A percentile compares a stretch with the other conserved stretches of the same genome.
Conservation (phyloP, 2,888 invertebrate species). For the Dromius quadrimaculatus region DNA sequence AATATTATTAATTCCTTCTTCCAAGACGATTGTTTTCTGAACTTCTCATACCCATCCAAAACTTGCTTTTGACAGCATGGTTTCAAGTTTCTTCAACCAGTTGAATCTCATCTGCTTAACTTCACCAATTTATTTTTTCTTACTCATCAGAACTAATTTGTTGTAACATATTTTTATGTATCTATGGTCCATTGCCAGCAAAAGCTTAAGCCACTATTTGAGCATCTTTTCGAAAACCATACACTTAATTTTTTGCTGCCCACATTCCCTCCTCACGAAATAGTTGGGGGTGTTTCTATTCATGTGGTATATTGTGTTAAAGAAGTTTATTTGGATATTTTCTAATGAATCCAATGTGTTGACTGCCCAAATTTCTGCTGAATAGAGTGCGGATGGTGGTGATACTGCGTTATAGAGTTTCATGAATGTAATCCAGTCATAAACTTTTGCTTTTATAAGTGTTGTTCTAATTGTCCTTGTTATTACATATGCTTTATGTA, state of each 20-base stretch:
- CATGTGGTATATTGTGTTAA: background rate
- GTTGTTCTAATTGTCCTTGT: background rate
- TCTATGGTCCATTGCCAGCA: background rate
- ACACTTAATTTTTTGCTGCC: background rate
- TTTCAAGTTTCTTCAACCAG: background rate
- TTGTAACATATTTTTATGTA: background rate
- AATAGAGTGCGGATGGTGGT: background rate
- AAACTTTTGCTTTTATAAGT: background rate
- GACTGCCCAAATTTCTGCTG: background rate
- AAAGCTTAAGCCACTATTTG: background rate
- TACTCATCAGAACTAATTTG: background rate
- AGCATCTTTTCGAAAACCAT: background rate
- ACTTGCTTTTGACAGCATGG: background rate
- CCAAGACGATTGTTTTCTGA: background rate
- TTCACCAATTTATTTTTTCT: background rate
- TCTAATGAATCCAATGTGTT: background rate
- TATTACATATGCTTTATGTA: background rate
- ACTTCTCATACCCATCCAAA: background rate
- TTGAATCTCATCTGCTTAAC: background rate
- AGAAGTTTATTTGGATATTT: conserved; percentile 1
- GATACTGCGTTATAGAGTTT: background rate
- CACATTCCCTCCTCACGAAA: background rate
- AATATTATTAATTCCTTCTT: background rate
- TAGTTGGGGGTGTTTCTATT: background rate
- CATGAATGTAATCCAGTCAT: background rate